These are phyloP conservation scores for Drymonia ruficornis DNA, from an alignment of 2,888 invertebrate species.

Conservation along the genomic window DNA sequence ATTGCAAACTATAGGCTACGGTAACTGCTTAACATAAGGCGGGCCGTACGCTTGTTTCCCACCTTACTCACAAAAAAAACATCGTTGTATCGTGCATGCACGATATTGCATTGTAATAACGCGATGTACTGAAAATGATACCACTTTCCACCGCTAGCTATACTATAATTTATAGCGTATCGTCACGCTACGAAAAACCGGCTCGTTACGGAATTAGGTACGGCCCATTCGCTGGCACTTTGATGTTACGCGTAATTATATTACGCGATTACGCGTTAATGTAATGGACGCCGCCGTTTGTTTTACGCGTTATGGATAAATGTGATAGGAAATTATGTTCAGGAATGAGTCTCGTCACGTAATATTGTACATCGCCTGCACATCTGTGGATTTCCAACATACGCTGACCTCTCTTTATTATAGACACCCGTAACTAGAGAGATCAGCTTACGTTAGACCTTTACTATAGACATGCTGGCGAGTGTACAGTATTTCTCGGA, in stretches of 20 bases:
- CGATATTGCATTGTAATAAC: background rate
- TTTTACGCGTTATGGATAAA: background rate
- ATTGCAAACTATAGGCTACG: too few species aligned
- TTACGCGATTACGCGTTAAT: constrained; percentile 2
- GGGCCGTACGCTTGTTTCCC: too few species aligned
- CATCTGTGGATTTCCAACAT: too few species aligned
- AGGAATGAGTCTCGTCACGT: background rate
- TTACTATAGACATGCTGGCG: too few species aligned
- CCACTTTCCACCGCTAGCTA: background rate
- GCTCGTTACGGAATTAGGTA: constrained; percentile 1
- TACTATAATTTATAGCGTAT: constrained; percentile 1
- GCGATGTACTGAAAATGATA: background rate
- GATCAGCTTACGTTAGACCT: too few species aligned
- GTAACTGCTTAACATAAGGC: too few species aligned
- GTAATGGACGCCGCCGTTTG: background rate
- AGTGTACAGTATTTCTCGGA: too few species aligned
- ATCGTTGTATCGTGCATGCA: too few species aligned
- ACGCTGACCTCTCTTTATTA: too few species aligned
- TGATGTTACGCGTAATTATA: constrained; percentile 1
- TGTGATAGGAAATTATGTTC: background rate
- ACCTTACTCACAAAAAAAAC: too few species aligned
- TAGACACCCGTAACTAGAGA: too few species aligned
- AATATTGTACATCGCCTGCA: too few species aligned
- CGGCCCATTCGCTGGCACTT: background rate
- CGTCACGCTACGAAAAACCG: background rate